Evolutionary conservation across 2,797 vertebrate species (phyloP).

Genomic region (Sitta carolinensis): DNA sequence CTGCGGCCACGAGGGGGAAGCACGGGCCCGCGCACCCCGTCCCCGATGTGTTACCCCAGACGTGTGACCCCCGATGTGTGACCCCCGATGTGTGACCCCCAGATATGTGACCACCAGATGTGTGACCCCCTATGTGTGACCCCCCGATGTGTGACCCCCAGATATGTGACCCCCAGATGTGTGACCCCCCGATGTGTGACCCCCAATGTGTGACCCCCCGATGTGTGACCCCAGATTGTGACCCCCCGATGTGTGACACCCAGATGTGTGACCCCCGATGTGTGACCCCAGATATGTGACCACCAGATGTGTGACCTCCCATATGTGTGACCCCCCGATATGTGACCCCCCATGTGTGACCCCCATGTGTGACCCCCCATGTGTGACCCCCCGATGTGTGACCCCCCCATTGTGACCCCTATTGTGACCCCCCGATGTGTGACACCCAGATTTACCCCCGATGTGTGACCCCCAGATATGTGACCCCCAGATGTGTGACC

Average conservation of each 20-base stretch:
- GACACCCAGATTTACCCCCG: not conserved
- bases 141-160: not conserved
- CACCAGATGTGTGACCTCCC: not conserved
- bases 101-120: not conserved
- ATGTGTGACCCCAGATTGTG: not conserved
- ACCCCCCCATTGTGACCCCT: too few species aligned
- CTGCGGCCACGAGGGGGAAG: not conserved
- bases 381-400: not conserved
- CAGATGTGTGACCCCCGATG: not conserved
- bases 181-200: not conserved
- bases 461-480: not conserved
- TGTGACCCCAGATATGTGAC: not conserved
- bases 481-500: not conserved
- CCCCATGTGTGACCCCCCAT: not conserved
- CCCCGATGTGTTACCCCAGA: not conserved
- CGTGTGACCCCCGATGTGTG: too few species aligned
- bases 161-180: not conserved
- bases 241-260: not conserved
- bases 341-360: not conserved
- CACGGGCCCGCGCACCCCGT: rapidly evolving
- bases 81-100: not conserved
- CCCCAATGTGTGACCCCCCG: not conserved
- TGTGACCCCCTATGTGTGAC: too few species aligned
- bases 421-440: not conserved
- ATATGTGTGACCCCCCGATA: not conserved